These are phyloP conservation scores for Drosophila anceps DNA, from an alignment of 2,888 invertebrate genomes.

Conservation along the genomic window DNA sequence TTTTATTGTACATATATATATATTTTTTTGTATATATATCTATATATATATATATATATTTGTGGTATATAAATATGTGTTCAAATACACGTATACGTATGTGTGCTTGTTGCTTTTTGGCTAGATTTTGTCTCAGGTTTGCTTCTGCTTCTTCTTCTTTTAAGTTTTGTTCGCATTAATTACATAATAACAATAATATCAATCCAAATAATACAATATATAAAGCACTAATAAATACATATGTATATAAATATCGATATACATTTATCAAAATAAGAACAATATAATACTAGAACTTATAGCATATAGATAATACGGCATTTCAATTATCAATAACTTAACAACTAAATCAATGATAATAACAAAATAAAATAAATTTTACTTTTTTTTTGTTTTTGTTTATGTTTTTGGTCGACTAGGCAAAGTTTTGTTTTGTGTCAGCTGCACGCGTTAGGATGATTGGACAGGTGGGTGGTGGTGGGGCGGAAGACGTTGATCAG, in stretches of 20 bases:
- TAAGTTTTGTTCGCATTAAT: constrained; percentile 35
- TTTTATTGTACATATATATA: constrained; percentile 50
- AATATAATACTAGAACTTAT: constrained; percentile 42
- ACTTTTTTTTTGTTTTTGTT: constrained; percentile 1
- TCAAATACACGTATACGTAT: constrained; percentile 31
- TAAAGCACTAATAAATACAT: constrained; percentile 39
- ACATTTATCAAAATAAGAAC: constrained; percentile 23
- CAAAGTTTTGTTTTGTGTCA: constrained; percentile 22
- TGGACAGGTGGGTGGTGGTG: background rate
- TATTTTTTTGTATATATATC: constrained; percentile 15
- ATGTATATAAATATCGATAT: constrained; percentile 4
- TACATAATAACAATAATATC: constrained; percentile 57
- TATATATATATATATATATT: constrained; percentile 24
- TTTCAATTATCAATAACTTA: constrained; percentile 54
- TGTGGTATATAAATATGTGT: too few species aligned
- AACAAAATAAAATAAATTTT: constrained; percentile 15
- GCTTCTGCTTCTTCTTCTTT: background rate
- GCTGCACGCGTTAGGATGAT: constrained; percentile 13
- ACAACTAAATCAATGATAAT: constrained; percentile 1
- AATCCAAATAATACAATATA: constrained; percentile 41
- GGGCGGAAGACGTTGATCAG: background rate
- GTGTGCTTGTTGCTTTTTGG: constrained; percentile 49
- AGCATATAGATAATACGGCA: constrained; percentile 55
- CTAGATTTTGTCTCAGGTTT: constrained; percentile 23
- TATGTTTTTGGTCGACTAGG: constrained; percentile 45